Evolutionary conservation across 2,888 invertebrate species (phyloP).

Genomic region (Eilema depressum): DNA sequence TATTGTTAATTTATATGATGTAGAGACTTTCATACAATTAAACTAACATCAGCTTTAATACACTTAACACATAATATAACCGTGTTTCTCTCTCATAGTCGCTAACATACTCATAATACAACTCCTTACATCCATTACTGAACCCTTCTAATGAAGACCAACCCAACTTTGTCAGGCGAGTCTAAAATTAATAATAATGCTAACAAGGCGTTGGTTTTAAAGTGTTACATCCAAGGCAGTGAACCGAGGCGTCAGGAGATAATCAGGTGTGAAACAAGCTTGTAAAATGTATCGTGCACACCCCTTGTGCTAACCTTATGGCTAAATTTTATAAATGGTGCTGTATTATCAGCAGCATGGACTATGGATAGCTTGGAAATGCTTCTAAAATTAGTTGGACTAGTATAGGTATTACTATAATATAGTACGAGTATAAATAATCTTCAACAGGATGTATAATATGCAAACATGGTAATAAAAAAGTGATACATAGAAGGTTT

Average conservation of each 20-base stretch:
- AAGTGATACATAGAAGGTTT: background rate
- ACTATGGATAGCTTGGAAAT: slow-evolving; percentile 22
- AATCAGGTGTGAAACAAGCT: slow-evolving; percentile 65
- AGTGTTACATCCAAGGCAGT: slow-evolving; percentile 59
- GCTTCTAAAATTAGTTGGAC: background rate
- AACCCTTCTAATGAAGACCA: slow-evolving; percentile 52
- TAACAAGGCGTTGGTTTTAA: slow-evolving; percentile 54
- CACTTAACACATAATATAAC: slow-evolving; percentile 12
- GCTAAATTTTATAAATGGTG: slow-evolving; percentile 47
- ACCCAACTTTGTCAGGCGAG: slow-evolving; percentile 45
- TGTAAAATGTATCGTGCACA: slow-evolving; percentile 50
- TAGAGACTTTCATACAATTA: background rate
- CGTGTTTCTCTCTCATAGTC: slow-evolving; percentile 32
- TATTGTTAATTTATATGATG: background rate
- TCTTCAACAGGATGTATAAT: background rate
- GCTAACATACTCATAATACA: slow-evolving; percentile 43
- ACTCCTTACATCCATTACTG: slow-evolving; percentile 37
- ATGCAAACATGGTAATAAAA: background rate
- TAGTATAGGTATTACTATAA: background rate
- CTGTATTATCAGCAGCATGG: slow-evolving; percentile 30
- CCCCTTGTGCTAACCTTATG: slow-evolving; percentile 37
- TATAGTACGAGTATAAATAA: background rate
- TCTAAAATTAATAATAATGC: slow-evolving; percentile 55
- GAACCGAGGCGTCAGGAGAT: slow-evolving; percentile 58
- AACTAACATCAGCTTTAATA: slow-evolving; percentile 11